A percentile compares a stretch with the other conserved stretches of the same genome.
phyloP scores from a whole-genome alignment of 2,797 vertebrate species.

The Typhlichthys subterraneus region DNA sequence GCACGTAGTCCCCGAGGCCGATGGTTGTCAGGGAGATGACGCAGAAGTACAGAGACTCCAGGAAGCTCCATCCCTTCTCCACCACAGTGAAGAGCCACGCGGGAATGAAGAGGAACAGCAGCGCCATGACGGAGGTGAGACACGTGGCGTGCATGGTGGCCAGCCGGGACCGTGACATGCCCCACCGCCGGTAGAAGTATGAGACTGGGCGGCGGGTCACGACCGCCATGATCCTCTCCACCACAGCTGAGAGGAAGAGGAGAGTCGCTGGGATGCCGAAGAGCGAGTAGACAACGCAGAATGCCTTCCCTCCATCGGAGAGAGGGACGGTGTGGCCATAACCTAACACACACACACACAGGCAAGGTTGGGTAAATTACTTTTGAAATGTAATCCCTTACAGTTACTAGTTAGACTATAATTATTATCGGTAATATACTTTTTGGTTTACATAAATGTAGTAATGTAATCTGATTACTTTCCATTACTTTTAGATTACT shows the following conservation, averaged over 20 bases:
- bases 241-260: constrained; percentile 89
- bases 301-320: constrained; percentile 93
- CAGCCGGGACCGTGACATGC: constrained; percentile 81
- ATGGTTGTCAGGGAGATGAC: constrained; percentile 98
- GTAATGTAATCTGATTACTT: too few species aligned
- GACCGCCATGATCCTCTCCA: constrained; percentile 85
- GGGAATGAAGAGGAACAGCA: constrained; percentile 88
- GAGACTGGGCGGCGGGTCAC: constrained; percentile 83
- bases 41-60: constrained; percentile 97
- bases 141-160: constrained; percentile 80
- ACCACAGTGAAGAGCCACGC: constrained; percentile 84
- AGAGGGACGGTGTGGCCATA: constrained; percentile 96
- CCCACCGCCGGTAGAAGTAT: constrained; percentile 89
- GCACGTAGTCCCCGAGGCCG: constrained; percentile 96
- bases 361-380: not conserved
- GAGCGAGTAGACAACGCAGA: constrained; percentile 92
- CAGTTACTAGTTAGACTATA: too few species aligned
- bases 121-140: constrained; percentile 73
- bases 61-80: constrained; percentile 93
- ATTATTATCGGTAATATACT: too few species aligned
- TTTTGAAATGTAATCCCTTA: too few species aligned
- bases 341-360: constrained; percentile 72
- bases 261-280: constrained; percentile 93
- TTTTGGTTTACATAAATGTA: too few species aligned
- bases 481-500: too few species aligned